Evolutionary conservation across 1,140 invertebrate genomes (phyloP), one percentile per base, ranked within the genome.

Genomic region (Charaxes varanes): DNA sequence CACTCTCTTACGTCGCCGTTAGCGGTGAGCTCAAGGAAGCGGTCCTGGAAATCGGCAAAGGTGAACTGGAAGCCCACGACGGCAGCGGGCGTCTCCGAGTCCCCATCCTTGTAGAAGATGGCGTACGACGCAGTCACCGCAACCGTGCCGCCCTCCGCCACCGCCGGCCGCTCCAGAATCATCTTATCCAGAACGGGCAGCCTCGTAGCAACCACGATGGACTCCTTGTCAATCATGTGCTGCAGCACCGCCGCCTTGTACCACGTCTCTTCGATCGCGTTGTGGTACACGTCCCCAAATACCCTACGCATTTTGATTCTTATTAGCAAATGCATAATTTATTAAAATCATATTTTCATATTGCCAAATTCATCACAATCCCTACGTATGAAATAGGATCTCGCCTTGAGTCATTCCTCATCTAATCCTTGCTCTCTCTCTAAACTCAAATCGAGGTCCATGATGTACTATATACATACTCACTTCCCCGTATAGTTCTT

Each of bases 171-270:
- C 3, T 52, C 37, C 17, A 58, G 45, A 5, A 83, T 72, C 0
- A 85, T 77, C 11, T 85, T 65, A 1, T 84, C 70, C n/a, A 86
- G 83, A 3, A 81, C 82, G 38, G 91, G 88, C 62, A 93, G 90
- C 2, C 93, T 92, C 1, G 96, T 92, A 41, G 90, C 90, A 63
- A 93, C 93, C 0, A 94, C 92, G 56, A 93, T 90, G 1, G 89
- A 88, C 13, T 93, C 89, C 2, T 89, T 85, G 50, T 94, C 91
- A 15, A 92, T 85, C 58, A 90, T 86, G 72, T 94, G 92, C 56
- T 94, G 93, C 21, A 97, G 87, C 2, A 97, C 93, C 2, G 96
- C 95, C 28, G 93, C 90, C 67, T 93, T 93, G 66, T 98, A 98
- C 93, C 95, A 98, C 0, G 92, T 89, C 69, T 97, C 95, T 66